Evolutionary conservation across 1,140 invertebrate genomes (phyloP), one percentile per base, ranked within the genome.

Genomic region (Saxidomus purpurata): DNA sequence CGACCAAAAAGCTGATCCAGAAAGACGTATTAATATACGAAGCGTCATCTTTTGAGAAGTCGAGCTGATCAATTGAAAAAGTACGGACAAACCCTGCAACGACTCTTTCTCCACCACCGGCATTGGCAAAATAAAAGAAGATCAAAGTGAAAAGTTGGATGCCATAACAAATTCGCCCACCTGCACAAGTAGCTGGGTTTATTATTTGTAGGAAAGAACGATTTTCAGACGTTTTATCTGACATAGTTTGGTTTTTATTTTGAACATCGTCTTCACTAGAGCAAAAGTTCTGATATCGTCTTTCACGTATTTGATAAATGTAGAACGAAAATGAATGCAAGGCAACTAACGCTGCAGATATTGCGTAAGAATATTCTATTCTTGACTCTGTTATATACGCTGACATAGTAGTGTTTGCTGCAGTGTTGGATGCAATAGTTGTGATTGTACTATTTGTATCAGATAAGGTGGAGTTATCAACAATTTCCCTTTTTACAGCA

Each of bases 1-100:
- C 93, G 0, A 89, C 31, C 0, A 89, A 85, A 74, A 93, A 94
- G 67, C 90, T 88, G 9, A 92, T 92, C 92, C 93, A 94, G 61
- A 91, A 94, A 6, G 88, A 59, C 0, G 92, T 90, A 59, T 92
- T 92, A 36, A 94, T 43, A 38, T 89, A 81, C 0, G 92, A 90
- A 1, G 87, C 93, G 19, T 90, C 80, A n/a, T 86, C 88, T 6
- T 88, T 90, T 31, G 71, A 80, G 43, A 94, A 89, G 0, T 90
- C n/a, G n/a, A 91, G 55, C 19, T 89, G 80, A 55, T 92, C 91
- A 40, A 92, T 92, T 8, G 92, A 89, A 49, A 89, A 93, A 25
- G 77, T 90, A 34, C 90, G 90, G 19, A 94, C 67, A 52, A 93
- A 94, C 36, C 92, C 92, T 1, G 88, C 91, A 17, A 88, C 89